Evolutionary conservation across 2,113 vertebrate genomes (phyloP).

Genomic region (Miniopterus natalensis): DNA sequence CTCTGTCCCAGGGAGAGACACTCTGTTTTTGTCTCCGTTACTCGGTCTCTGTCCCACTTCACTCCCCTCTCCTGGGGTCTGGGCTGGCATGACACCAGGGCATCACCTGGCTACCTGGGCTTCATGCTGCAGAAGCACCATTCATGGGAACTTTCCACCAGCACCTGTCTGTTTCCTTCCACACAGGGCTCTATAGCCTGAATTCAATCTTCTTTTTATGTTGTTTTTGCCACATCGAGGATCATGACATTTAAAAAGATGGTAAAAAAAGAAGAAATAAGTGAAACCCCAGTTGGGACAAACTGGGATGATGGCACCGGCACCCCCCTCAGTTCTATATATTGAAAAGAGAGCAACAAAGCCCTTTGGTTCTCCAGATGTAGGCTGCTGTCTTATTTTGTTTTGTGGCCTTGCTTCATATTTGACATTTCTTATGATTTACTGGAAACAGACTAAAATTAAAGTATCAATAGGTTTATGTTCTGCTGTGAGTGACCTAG

Average conservation of each 20-base stretch:
- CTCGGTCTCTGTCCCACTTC: not conserved
- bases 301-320: not conserved
- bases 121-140: not conserved
- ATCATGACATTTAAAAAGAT: slow-evolving; percentile 29
- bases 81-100: not conserved
- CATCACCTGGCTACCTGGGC: not conserved
- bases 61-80: not conserved
- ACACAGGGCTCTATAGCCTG: not conserved
- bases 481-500: not conserved
- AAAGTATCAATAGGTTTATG: not conserved
- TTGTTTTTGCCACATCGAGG: not conserved
- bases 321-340: not conserved
- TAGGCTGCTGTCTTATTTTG: not conserved
- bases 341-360: not conserved
- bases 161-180: not conserved
- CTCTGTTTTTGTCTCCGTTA: not conserved
- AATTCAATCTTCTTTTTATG: not conserved
- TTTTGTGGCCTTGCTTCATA: not conserved
- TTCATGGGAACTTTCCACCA: not conserved
- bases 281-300: not conserved
- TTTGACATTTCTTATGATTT: slow-evolving; percentile 49
- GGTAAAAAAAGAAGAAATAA: not conserved
- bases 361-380: not conserved
- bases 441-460: slow-evolving; percentile 57
- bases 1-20: not conserved